Conservation (phyloP, 2,113 vertebrate genomes). For the Sinocyclocheilus rhinocerous region DNA sequence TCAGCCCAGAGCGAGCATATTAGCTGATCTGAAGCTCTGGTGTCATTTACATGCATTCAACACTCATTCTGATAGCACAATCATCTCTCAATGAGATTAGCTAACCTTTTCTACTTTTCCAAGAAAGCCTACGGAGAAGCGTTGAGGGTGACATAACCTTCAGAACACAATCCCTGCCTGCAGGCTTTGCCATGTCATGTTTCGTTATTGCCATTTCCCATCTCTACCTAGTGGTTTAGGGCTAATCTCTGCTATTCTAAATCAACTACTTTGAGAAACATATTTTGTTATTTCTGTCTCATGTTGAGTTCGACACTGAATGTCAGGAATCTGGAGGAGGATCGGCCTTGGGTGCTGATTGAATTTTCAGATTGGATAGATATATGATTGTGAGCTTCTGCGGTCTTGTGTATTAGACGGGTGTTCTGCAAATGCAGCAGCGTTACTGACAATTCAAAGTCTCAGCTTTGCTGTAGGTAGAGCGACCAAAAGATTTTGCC, state of each 20-base stretch:
- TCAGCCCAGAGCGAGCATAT: background rate
- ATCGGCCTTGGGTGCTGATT: background rate
- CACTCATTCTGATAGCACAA: background rate
- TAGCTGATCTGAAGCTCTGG: background rate
- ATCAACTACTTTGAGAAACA: constrained; percentile 16
- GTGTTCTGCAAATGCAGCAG: background rate
- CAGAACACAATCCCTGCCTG: constrained; percentile 20
- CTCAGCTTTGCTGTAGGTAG: background rate
- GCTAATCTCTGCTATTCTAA: constrained; percentile 33
- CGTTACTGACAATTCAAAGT: background rate
- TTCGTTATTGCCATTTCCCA: constrained; percentile 48
- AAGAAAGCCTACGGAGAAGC: constrained; percentile 1
- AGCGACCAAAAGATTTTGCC: background rate
- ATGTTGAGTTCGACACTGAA: background rate
- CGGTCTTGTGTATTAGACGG: background rate
- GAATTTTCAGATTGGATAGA: background rate
- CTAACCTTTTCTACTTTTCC: constrained; percentile 37
- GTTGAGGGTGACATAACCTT: constrained; percentile 23
- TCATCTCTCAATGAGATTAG: constrained; percentile 24
- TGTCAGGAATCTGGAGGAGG: constrained; percentile 13
- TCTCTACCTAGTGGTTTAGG: background rate
- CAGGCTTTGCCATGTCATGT: constrained; percentile 39
- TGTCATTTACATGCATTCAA: constrained; percentile 36
- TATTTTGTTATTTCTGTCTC: constrained; percentile 5
- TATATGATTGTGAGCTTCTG: constrained; percentile 6